These are phyloP conservation scores for Willowsia nigromaculata DNA, from an alignment of 2,888 invertebrate genomes.

Conservation along the genomic window DNA sequence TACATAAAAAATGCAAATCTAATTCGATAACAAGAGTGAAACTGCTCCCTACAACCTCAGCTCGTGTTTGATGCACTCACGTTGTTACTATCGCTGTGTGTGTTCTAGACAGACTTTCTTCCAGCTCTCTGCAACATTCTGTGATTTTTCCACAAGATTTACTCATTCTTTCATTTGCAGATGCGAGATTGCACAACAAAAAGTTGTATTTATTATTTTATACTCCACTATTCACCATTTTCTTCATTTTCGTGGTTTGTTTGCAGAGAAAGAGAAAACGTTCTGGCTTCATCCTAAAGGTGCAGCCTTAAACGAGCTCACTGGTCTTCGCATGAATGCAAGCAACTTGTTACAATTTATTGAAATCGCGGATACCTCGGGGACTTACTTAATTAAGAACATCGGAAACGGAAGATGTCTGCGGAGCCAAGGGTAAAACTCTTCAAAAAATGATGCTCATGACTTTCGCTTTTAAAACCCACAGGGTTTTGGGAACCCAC, in stretches of 20 bases:
- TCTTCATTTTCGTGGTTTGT: neutral
- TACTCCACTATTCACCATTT: neutral
- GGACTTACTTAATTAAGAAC: slow-evolving; percentile 62
- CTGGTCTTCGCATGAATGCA: slow-evolving; percentile 53
- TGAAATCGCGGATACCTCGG: slow-evolving; percentile 56
- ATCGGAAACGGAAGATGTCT: slow-evolving; percentile 53
- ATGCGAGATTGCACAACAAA: too few species aligned
- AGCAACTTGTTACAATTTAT: slow-evolving; percentile 48
- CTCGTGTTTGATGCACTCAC: too few species aligned
- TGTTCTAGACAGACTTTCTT: too few species aligned
- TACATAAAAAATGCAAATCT: too few species aligned
- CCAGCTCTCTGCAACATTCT: too few species aligned
- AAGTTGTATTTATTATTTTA: neutral
- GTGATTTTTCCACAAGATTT: too few species aligned
- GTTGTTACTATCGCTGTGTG: too few species aligned
- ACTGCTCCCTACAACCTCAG: too few species aligned
- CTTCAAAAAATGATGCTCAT: neutral
- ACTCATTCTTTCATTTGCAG: too few species aligned
- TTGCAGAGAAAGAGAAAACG: slow-evolving; percentile 37
- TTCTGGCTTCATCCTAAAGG: slow-evolving; percentile 65
- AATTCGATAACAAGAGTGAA: too few species aligned
- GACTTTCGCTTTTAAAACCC: neutral
- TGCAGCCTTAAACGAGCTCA: slow-evolving; percentile 56
- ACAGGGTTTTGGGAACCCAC: neutral
- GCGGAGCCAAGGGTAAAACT: slow-evolving; percentile 53